Percentiles rank a stretch among this genome's conserved stretches.
Conservation (phyloP, 1,140 invertebrate species). For the Drosophila miranda region DNA sequence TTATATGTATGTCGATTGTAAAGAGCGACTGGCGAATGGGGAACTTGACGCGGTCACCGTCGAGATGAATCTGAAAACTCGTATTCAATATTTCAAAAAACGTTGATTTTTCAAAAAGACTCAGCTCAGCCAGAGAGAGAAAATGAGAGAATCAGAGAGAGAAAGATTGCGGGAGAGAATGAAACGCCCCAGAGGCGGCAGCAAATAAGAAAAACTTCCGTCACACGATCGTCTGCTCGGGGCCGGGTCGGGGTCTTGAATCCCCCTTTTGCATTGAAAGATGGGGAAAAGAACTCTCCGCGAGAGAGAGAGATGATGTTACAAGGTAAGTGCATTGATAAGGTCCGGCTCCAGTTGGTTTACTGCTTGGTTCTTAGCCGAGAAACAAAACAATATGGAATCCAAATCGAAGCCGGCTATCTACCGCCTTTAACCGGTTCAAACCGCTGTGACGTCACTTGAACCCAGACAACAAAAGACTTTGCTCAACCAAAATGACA, state of each 20-base stretch:
- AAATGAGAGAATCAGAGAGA: background rate
- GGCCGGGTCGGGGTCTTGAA: slow-evolving; percentile 13
- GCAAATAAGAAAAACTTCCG: slow-evolving; percentile 53
- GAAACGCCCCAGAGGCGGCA: background rate
- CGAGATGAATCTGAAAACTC: slow-evolving; percentile 72
- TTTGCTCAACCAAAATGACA: background rate
- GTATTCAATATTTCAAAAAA: slow-evolving; percentile 64
- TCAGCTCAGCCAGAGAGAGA: slow-evolving; percentile 11
- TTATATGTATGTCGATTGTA: background rate
- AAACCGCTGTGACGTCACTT: slow-evolving; percentile 26
- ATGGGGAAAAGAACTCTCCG: background rate
- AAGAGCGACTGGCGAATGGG: slow-evolving; percentile 7
- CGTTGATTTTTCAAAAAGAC: slow-evolving; percentile 64
- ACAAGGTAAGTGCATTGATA: slow-evolving; percentile 58
- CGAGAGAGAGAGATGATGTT: slow-evolving; percentile 2
- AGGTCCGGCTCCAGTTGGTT: slow-evolving; percentile 31
- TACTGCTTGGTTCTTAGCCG: slow-evolving; percentile 29
- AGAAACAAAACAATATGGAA: slow-evolving; percentile 19
- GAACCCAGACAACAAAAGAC: background rate
- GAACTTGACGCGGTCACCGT: slow-evolving; percentile 66
- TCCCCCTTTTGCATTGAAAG: no score
- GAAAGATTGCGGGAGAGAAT: background rate
- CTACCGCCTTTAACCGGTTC: slow-evolving; percentile 37
- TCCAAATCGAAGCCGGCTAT: slow-evolving; percentile 1
- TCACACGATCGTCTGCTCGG: slow-evolving; percentile 42